A percentile compares a stretch with the other conserved stretches of the same genome.
Evolutionary conservation across 2,113 vertebrate species (phyloP).

Genomic region (Penelope pileata): DNA sequence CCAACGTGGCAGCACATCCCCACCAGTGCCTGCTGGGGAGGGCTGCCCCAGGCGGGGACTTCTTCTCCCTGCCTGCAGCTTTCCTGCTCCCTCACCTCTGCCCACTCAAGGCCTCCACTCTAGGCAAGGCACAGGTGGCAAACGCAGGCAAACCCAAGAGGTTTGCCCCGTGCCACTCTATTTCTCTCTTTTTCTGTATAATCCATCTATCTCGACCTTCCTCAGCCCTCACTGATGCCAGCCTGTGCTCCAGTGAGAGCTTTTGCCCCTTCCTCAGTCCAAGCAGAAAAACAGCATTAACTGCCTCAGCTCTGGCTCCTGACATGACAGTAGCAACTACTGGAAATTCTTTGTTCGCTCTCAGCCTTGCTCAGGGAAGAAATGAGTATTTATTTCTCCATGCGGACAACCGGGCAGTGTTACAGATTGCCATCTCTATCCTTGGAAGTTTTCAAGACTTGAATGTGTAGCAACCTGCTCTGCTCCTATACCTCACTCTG

Average conservation of each 20-base stretch:
- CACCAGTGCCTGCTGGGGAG: fast-evolving
- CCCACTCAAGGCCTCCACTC: neutral
- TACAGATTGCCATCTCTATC: neutral
- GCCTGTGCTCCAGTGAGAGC: neutral
- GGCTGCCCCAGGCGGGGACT: neutral
- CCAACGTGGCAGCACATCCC: fast-evolving
- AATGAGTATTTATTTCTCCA: neutral
- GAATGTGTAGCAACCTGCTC: neutral
- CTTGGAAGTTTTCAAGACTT: neutral
- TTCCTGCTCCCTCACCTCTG: neutral
- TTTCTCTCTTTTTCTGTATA: neutral
- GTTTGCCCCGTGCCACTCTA: neutral
- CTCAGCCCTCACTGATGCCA: neutral
- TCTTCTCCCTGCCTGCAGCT: fast-evolving
- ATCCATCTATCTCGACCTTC: neutral
- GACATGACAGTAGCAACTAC: neutral
- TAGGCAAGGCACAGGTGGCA: neutral
- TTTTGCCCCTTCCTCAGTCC: neutral
- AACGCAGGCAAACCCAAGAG: neutral
- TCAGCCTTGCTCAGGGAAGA: neutral
- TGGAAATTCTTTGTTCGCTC: neutral
- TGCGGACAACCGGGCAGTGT: neutral
- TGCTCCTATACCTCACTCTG: neutral
- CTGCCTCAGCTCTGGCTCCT: neutral
- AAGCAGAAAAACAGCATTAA: neutral